A percentile compares a stretch with the other conserved stretches of the same genome.
Conservation (phyloP, 2,113 vertebrate genomes). For the Rousettus leschenaultii region DNA sequence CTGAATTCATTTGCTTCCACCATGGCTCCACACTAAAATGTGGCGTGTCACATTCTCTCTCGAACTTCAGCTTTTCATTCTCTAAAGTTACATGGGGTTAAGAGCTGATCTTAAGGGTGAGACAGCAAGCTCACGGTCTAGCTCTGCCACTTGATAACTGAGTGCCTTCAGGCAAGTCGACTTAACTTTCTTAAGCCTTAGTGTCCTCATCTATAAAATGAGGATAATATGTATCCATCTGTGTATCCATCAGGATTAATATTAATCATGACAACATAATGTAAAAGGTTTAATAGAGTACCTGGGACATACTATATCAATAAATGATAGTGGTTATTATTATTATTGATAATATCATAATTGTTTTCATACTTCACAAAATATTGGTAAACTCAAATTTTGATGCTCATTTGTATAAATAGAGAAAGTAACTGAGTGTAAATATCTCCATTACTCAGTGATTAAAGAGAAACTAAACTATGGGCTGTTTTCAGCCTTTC, state of each 20-base stretch:
- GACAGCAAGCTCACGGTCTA: not conserved
- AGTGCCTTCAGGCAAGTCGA: not conserved
- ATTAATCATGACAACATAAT: not conserved
- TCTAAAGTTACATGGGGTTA: not conserved
- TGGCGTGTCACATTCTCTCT: not conserved
- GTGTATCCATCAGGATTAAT: not conserved
- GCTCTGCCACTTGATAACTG: not conserved
- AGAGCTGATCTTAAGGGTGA: not conserved
- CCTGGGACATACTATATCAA: not conserved
- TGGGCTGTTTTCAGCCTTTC: not conserved
- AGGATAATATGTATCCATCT: not conserved
- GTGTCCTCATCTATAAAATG: conserved; percentile 35
- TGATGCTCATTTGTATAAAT: not conserved
- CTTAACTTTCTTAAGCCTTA: not conserved
- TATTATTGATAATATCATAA: not conserved
- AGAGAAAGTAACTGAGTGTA: not conserved
- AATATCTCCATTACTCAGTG: not conserved
- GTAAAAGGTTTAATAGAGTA: not conserved
- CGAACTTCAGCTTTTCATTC: not conserved
- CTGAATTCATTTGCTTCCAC: not conserved
- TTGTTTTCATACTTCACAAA: not conserved
- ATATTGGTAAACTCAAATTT: not conserved
- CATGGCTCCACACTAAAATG: not conserved
- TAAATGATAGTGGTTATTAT: not conserved
- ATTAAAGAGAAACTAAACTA: conserved; percentile 18